phyloP scores from a whole-genome alignment of 2,113 vertebrate species.

The Nannobrachium achirus region DNA sequence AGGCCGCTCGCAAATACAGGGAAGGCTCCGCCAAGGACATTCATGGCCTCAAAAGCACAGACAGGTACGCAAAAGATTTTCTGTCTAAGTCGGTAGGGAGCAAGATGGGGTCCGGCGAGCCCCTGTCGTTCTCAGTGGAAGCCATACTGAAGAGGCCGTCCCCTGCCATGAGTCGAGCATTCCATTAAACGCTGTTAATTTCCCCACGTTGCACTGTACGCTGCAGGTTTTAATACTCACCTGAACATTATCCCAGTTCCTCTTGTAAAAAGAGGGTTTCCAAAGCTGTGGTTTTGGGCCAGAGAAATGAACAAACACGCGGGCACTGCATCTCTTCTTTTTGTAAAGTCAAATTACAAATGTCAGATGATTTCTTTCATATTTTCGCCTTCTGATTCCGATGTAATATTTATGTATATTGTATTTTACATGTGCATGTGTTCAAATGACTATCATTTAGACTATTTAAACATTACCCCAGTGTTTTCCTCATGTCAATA shows the following conservation, averaged over 20 bases:
- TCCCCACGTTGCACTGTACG: constrained; percentile 54
- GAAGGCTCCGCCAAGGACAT: constrained; percentile 83
- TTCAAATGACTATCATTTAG: constrained; percentile 68
- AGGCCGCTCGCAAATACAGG: constrained; percentile 85
- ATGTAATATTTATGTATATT: constrained; percentile 67
- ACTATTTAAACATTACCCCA: constrained; percentile 80
- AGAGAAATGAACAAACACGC: constrained; percentile 11
- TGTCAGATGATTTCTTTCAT: constrained; percentile 4
- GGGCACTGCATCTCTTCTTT: constrained; percentile 24
- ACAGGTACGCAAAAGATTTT: constrained; percentile 85
- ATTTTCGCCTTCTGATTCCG: constrained; percentile 15
- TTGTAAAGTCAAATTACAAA: constrained; percentile 18
- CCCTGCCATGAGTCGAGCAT: constrained; percentile 82
- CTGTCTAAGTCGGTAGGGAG: constrained; percentile 83
- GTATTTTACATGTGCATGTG: constrained; percentile 74
- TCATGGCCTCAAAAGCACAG: constrained; percentile 79
- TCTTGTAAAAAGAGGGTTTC: background rate
- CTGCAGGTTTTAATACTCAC: constrained; percentile 15
- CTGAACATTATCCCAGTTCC: background rate
- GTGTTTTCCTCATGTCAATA: constrained; percentile 76
- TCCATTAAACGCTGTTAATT: constrained; percentile 71
- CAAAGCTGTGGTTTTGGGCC: background rate
- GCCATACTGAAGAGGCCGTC: constrained; percentile 93
- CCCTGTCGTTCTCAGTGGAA: constrained; percentile 95
- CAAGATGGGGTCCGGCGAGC: constrained; percentile 85